These are phyloP conservation scores for Slavum lentiscoides DNA, from an alignment of 2,888 invertebrate species.

Conservation along the genomic window DNA sequence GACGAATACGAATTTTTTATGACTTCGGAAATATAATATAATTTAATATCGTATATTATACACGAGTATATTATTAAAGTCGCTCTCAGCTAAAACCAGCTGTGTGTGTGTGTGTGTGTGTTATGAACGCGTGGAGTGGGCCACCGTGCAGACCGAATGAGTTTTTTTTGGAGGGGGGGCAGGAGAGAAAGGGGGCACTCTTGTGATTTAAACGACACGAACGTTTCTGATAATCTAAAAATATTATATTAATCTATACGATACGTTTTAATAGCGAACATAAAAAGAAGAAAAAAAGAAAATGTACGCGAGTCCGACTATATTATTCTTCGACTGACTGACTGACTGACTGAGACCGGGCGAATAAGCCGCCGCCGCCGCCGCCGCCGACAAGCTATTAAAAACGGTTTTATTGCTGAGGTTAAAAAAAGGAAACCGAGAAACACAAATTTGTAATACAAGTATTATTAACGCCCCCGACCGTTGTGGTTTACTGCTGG, in stretches of 20 bases:
- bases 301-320: too few relatives aligned
- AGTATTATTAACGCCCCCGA: constrained; percentile 51
- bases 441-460: constrained; percentile 49
- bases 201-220: constrained; percentile 50
- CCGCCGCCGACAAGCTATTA: constrained; percentile 53
- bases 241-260: constrained; percentile 52
- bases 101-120: constrained; percentile 8
- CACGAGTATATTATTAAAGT: neutral
- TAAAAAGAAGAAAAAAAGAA: constrained; percentile 37
- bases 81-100: constrained; percentile 19
- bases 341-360: constrained; percentile 3
- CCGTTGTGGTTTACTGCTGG: constrained; percentile 49
- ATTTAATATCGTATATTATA: neutral
- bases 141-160: constrained; percentile 37
- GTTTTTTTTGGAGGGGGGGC: too few relatives aligned
- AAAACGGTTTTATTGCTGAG: constrained; percentile 48
- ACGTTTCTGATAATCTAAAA: constrained; percentile 52
- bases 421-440: constrained; percentile 2
- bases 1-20: constrained; percentile 35
- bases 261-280: constrained; percentile 49
- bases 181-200: neutral
- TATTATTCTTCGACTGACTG: neutral
- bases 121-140: constrained; percentile 23
- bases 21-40: constrained; percentile 33
- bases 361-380: constrained; percentile 7